Evolutionary conservation across 2,797 vertebrate genomes (phyloP).

Genomic region (Coregonus suidteri): DNA sequence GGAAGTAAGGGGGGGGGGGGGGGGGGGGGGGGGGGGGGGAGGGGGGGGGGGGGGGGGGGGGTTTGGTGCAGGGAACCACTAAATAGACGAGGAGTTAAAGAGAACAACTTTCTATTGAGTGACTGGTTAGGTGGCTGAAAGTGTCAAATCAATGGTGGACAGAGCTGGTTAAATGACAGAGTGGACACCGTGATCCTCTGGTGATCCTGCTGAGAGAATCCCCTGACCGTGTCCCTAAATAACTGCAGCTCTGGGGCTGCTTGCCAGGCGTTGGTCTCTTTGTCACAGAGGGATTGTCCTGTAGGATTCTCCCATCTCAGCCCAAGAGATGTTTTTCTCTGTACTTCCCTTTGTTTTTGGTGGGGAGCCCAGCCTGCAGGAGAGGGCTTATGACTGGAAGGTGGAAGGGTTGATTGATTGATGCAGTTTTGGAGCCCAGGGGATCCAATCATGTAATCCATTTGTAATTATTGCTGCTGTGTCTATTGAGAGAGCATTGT

Average conservation of each 20-base stretch:
- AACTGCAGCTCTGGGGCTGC: background rate
- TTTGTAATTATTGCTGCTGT: slow-evolving; percentile 70
- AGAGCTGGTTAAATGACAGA: background rate
- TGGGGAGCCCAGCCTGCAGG: slow-evolving; percentile 39
- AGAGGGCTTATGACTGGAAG: slow-evolving; percentile 63
- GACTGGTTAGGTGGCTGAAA: background rate
- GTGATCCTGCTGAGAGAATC: background rate
- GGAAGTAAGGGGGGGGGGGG: slow-evolving; percentile 18
- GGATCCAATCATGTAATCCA: slow-evolving; percentile 77
- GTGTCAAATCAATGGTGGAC: background rate
- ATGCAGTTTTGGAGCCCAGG: slow-evolving; percentile 68
- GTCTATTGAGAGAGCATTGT: slow-evolving; percentile 62
- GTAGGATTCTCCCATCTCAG: background rate
- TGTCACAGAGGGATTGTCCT: background rate
- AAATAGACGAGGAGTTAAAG: background rate
- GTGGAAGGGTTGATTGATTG: slow-evolving; percentile 67
- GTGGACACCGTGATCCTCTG: background rate
- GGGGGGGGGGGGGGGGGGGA: slow-evolving; percentile 5
- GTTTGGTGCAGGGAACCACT: too few species aligned
- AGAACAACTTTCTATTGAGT: slow-evolving; percentile 33
- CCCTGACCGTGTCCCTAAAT: background rate
- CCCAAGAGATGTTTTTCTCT: slow-evolving; percentile 14
- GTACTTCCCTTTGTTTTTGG: slow-evolving; percentile 28
- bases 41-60: slow-evolving; percentile 2
- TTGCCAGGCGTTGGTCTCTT: background rate